Evolutionary conservation across 2,888 invertebrate genomes (phyloP).

Genomic region (Caenorhabditis sp.): DNA sequence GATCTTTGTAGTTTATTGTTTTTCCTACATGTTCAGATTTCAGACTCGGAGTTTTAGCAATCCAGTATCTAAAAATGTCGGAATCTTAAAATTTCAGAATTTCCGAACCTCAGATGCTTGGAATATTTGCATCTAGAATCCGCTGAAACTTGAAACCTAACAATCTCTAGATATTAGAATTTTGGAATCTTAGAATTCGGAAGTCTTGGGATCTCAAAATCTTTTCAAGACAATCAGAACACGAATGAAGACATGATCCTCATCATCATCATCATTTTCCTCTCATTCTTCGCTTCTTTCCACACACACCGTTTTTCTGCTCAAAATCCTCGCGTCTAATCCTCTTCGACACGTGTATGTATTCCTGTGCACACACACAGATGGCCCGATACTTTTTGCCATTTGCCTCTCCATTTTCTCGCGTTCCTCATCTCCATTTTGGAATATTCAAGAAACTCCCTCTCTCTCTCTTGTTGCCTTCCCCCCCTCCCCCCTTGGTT

Average conservation of each 20-base stretch:
- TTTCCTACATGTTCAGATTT: too few relatives aligned
- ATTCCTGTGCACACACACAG: not conserved
- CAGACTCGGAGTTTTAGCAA: too few relatives aligned
- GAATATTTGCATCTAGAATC: not conserved
- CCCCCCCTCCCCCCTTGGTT: not conserved
- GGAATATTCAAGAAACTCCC: conserved; percentile 22
- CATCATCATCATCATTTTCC: not conserved
- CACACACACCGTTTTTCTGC: not conserved
- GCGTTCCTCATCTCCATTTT: not conserved
- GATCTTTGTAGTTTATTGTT: not conserved
- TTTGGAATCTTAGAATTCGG: too few relatives aligned
- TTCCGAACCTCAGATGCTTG: not conserved
- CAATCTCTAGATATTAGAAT: too few relatives aligned
- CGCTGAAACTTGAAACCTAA: too few relatives aligned
- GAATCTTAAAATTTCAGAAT: not conserved
- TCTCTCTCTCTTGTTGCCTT: too few relatives aligned
- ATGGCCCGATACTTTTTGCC: conserved; percentile 12
- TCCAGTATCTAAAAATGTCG: not conserved
- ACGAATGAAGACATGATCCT: not conserved
- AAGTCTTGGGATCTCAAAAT: too few relatives aligned
- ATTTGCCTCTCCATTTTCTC: conserved; percentile 2
- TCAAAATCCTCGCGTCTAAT: conserved; percentile 26
- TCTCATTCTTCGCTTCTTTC: not conserved
- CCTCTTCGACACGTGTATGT: conserved; percentile 27
- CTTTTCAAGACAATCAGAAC: not conserved